Conservation (phyloP, 2,797 vertebrate genomes). For the Rhadinocentrus ornatus region DNA sequence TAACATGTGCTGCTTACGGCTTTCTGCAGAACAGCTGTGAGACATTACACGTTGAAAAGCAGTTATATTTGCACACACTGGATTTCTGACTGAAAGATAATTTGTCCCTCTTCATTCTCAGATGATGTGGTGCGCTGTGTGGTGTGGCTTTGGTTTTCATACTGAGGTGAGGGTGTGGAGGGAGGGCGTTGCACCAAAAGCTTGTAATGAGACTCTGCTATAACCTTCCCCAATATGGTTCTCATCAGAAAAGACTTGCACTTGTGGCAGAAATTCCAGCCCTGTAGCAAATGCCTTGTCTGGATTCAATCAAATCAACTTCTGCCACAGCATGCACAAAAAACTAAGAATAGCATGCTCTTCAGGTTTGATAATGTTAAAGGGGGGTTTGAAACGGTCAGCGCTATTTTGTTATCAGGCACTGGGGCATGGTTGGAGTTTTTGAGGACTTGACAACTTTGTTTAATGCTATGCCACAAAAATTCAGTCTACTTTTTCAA, state of each 20-base stretch:
- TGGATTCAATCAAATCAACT: constrained; percentile 79
- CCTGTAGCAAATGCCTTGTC: constrained; percentile 72
- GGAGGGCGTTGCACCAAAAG: constrained; percentile 51
- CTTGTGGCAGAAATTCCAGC: constrained; percentile 82
- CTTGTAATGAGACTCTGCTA: constrained; percentile 68
- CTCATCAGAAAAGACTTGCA: constrained; percentile 80
- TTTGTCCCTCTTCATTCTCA: constrained; percentile 4
- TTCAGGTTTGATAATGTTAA: constrained; percentile 51
- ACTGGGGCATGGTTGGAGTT: constrained; percentile 5
- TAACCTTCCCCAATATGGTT: constrained; percentile 75
- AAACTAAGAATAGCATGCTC: constrained; percentile 42
- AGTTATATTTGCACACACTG: constrained; percentile 35
- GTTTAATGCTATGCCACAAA: constrained; percentile 33
- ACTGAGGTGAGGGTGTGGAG: constrained; percentile 56
- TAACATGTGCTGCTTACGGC: constrained; percentile 30
- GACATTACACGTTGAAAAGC: constrained; percentile 35
- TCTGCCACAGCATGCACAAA: constrained; percentile 59
- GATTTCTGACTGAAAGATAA: constrained; percentile 36
- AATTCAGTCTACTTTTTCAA: constrained; percentile 25
- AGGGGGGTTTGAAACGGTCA: background rate
- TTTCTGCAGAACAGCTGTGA: constrained; percentile 55
- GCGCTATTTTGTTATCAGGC: constrained; percentile 23
- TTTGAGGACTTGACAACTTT: constrained; percentile 26
- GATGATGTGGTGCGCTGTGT: constrained; percentile 31
- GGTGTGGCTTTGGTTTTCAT: constrained; percentile 34